Evolutionary conservation across 2,797 vertebrate genomes (phyloP), one percentile per base, ranked within the genome.

Genomic region (Toxotes lorentzi): DNA sequence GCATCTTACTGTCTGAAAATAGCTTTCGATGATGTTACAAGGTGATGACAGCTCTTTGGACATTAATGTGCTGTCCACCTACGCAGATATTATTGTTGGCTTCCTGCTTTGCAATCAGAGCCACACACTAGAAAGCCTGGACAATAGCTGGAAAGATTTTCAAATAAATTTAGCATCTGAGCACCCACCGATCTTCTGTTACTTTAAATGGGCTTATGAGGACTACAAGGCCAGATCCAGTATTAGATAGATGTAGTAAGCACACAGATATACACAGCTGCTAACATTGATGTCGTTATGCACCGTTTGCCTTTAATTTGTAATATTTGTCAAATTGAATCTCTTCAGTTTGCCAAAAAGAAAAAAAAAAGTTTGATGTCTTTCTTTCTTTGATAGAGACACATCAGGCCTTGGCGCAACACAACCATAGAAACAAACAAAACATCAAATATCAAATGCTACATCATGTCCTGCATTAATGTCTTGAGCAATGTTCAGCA

Each of bases 401-500:
- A 59, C 38, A 41, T 40, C 3, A 9, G 4, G 14, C 40, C 40
- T 58, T 14, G 63, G 14, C 47, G n/a, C 34, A 82, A 60, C 24
- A 23, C 24, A 34, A 27, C 65, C 24, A 24, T 27, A 68, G 17
- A 50, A 56, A 78, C 62, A n/a, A n/a, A 62, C 27, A 6, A 17
- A 38, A 69, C 70, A 41, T 67, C 34, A 60, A n/a, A 53, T 47
- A 47, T 38, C 54, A 19, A 58, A 70, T 35, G 1, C 8, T 40
- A 48, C 12, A 73, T 68, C 38, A 6, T 69, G 59, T 74, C 59
- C 78, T 76, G 71, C 71, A 66, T 86, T 78, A 70, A 76, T n/a
- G 53, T 60, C 16, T 69, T 78, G 68, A 79, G 62, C 24, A 41
- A 61, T 78, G 72, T 84, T 30, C 84, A 85, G 40, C 19, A 67